Evolutionary conservation across 2,888 invertebrate species (phyloP), one percentile per base, ranked within the genome.

Genomic region (Cosmia pyralina): DNA sequence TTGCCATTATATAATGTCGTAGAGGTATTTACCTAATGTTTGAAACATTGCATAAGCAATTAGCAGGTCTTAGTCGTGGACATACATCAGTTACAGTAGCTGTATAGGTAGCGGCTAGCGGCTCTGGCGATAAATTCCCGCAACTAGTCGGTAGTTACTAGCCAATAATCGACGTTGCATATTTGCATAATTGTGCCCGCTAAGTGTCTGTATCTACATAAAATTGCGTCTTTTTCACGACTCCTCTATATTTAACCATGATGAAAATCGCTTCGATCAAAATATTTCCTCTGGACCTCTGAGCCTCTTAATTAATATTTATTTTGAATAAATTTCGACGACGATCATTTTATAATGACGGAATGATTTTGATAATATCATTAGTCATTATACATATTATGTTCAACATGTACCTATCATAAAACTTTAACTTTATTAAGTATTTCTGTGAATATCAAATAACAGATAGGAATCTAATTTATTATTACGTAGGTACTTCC

Each of bases 171-270:
- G 92, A 92, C 92, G 90, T 90, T 84, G 90, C 88, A 89, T 92
- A 95, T 95, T 96, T 95, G 93, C 95, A 95, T 96, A 95, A 95
- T 95, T 95, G 94, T 94, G 87, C 89, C 88, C 91, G 91, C 90
- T 94, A 94, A 95, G 95, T 94, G 94, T 94, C 90, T 84, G 89
- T 91, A 95, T 95, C 94, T 95, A 93, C 95, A 96, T 95, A 94
- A 95, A 95, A 95, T 94, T 95, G 94, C 93, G 88, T 92, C 91
- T 94, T 94, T 94, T 95, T 94, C 91, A 92, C 88, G 89, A 89
- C 86, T 92, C 90, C 92, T 91, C 91, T 93, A 93, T 93, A 93
- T 92, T 93, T 93, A 93, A 88, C 90, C 87, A 81, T 81, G 89
- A 92, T 92, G 91, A 90, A 92, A 92, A 93, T 90, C 85, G 85